A percentile compares a stretch with the other conserved stretches of the same genome.
These are phyloP conservation scores for Cotesia vestalis DNA, from an alignment of 1,140 invertebrate genomes.

Conservation along the genomic window DNA sequence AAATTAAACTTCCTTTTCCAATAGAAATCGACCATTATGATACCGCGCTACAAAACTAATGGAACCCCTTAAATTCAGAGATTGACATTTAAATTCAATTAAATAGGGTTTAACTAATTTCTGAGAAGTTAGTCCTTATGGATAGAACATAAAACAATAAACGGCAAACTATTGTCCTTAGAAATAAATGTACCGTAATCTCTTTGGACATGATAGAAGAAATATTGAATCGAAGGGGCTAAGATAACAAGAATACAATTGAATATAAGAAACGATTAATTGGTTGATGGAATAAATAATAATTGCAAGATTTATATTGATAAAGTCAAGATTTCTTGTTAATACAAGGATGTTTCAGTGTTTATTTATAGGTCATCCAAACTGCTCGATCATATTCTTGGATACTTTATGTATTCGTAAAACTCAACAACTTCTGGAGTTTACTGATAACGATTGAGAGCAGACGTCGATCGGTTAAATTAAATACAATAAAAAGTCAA, in stretches of 20 bases:
- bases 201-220: too few species aligned
- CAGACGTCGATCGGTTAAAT: not conserved
- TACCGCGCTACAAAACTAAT: not conserved
- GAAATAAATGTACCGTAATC: too few species aligned
- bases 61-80: not conserved
- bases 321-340: not conserved
- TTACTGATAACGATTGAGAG: not conserved
- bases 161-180: too few species aligned
- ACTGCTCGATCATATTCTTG: not conserved
- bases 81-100: conserved; percentile 1
- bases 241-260: not conserved
- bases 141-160: not conserved
- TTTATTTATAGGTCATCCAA: conserved; percentile 8
- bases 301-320: not conserved
- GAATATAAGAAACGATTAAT: not conserved
- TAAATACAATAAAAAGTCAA: not conserved
- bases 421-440: not conserved
- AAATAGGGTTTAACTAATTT: not conserved
- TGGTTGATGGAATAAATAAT: not conserved
- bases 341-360: too few species aligned
- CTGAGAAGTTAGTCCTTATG: not conserved
- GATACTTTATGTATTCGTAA: too few species aligned
- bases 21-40: not conserved
- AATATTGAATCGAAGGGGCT: too few species aligned
- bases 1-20: not conserved